These are phyloP conservation scores for Lampris incognitus DNA, from an alignment of 2,113 vertebrate species.

Conservation along the genomic window DNA sequence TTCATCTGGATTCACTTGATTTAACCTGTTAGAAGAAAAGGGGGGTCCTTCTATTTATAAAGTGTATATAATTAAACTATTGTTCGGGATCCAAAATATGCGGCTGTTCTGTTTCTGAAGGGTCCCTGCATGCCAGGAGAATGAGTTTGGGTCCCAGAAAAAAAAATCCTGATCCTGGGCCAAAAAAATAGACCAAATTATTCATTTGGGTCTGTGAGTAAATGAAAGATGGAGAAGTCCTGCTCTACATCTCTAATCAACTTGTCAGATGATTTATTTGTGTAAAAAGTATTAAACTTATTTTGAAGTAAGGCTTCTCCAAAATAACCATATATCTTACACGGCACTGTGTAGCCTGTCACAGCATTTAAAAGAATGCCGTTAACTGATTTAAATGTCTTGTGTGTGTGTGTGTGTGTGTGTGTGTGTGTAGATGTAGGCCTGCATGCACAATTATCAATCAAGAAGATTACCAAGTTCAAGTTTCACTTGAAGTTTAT, in stretches of 20 bases:
- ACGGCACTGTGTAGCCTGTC: too few species aligned
- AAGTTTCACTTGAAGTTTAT: too few species aligned
- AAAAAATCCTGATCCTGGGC: not conserved
- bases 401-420: too few species aligned
- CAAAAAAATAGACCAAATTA: not conserved
- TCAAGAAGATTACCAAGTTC: slow-evolving; percentile 44
- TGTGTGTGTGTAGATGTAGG: not conserved
- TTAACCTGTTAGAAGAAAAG: not conserved
- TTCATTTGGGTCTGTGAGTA: not conserved
- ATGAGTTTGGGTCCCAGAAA: not conserved
- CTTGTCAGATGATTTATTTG: not conserved
- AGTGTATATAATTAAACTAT: not conserved
- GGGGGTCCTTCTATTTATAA: not conserved
- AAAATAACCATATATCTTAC: too few species aligned
- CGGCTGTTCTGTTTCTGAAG: not conserved
- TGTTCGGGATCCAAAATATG: not conserved
- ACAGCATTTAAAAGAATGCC: too few species aligned
- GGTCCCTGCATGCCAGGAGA: not conserved
- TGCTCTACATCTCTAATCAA: not conserved
- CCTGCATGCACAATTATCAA: slow-evolving; percentile 46
- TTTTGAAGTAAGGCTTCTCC: not conserved
- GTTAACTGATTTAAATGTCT: too few species aligned
- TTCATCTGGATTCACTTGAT: not conserved
- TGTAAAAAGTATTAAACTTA: not conserved
- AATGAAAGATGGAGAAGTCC: not conserved